phyloP scores from a whole-genome alignment of 2,888 invertebrate genomes.

The Archips xylosteana region DNA sequence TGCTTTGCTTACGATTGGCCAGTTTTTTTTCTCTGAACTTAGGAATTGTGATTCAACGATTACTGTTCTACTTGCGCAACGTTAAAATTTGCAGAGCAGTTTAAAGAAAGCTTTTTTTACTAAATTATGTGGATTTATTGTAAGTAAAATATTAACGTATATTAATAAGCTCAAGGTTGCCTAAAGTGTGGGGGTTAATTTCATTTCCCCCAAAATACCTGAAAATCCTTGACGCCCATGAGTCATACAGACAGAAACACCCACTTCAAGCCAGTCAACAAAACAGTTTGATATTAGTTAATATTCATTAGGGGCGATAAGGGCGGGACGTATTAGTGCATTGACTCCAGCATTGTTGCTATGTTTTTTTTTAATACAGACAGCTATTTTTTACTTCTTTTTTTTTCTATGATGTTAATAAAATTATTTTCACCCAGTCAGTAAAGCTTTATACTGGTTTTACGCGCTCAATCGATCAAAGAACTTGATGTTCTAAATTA shows the following conservation, averaged over 20 bases:
- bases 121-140: background rate
- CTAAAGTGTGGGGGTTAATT: conserved; percentile 15
- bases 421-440: background rate
- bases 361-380: background rate
- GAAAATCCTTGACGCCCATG: conserved; percentile 49
- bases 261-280: conserved; percentile 65
- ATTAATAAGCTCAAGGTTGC: background rate
- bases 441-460: background rate
- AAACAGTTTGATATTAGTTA: conserved; percentile 75
- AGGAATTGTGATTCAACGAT: background rate
- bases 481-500: conserved; percentile 18
- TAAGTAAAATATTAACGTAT: background rate
- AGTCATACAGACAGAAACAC: conserved; percentile 69
- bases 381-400: no score
- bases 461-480: conserved; percentile 2
- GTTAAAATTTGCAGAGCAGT: background rate
- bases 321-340: conserved; percentile 53
- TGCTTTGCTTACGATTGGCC: background rate
- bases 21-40: background rate
- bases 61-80: background rate
- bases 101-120: no score
- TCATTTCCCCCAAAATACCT: conserved; percentile 43
- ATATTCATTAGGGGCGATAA: conserved; percentile 83
- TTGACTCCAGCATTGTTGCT: conserved; percentile 43
- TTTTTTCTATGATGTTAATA: background rate